These are phyloP conservation scores for Ophraella communa DNA, from an alignment of 2,888 invertebrate genomes.

Conservation along the genomic window DNA sequence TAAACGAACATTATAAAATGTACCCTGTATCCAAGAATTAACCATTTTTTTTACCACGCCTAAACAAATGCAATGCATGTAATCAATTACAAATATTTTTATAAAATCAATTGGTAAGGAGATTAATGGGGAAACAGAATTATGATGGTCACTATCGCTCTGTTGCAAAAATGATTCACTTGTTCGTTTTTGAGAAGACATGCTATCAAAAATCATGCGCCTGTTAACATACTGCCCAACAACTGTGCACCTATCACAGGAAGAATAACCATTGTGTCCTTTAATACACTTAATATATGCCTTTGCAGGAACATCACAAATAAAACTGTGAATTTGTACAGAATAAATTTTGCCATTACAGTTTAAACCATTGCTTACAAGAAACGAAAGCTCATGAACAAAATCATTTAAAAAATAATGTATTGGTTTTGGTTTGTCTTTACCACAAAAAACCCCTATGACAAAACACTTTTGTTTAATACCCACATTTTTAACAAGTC, in stretches of 20 bases:
- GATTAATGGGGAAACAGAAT: no score
- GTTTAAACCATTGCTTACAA: slow-evolving; percentile 7
- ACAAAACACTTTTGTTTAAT: slow-evolving; percentile 5
- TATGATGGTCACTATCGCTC: no score
- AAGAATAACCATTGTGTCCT: slow-evolving; percentile 17
- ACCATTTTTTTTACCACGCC: background rate
- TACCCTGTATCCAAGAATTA: background rate
- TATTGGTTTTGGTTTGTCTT: slow-evolving; percentile 9
- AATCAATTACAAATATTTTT: background rate
- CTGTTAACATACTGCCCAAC: background rate
- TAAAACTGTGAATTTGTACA: background rate
- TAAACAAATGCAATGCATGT: background rate
- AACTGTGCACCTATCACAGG: slow-evolving; percentile 16
- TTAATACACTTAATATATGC: slow-evolving; percentile 22
- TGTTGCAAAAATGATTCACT: no score
- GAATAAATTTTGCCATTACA: background rate
- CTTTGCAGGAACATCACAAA: slow-evolving; percentile 14
- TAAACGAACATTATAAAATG: background rate
- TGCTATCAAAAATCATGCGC: no score
- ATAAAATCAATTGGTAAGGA: no score
- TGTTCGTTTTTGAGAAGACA: no score
- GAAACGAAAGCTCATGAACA: slow-evolving; percentile 3
- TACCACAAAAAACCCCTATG: slow-evolving; percentile 23
- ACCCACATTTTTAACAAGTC: background rate
- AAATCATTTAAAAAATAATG: slow-evolving; percentile 14